Percentiles rank a stretch among this genome's conserved stretches.
phyloP scores from a whole-genome alignment of 2,888 invertebrate genomes.

The Lymantria monacha region DNA sequence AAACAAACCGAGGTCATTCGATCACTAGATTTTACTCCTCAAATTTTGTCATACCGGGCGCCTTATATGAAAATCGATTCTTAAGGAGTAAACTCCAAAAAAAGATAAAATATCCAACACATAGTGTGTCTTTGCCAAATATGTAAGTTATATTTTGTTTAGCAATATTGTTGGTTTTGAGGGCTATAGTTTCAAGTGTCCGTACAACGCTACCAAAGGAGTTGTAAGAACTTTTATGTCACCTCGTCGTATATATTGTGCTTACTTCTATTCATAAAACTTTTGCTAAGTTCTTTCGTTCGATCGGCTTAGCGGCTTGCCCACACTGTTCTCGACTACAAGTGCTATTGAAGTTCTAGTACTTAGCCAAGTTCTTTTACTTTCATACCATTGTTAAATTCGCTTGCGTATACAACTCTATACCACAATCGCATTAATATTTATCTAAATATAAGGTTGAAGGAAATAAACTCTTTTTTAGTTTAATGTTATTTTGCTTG shows the following conservation, averaged over 20 bases:
- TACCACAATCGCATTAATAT: slow-evolving; percentile 18
- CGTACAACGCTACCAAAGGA: slow-evolving; percentile 46
- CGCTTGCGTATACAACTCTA: slow-evolving; percentile 49
- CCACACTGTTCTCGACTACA: slow-evolving; percentile 58
- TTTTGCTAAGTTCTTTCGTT: slow-evolving; percentile 63
- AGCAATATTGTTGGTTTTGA: slow-evolving; percentile 36
- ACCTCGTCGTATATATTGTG: slow-evolving; percentile 58
- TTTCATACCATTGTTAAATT: slow-evolving; percentile 60
- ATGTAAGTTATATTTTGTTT: slow-evolving; percentile 40
- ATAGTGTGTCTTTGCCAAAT: slow-evolving; percentile 30
- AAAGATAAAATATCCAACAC: too few species aligned
- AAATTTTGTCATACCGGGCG: too few species aligned
- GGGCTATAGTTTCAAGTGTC: slow-evolving; percentile 50
- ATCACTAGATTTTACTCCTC: too few species aligned
- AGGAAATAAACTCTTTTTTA: not conserved
- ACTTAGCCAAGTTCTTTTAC: slow-evolving; percentile 56
- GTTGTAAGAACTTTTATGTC: slow-evolving; percentile 60
- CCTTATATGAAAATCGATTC: too few species aligned
- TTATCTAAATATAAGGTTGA: slow-evolving; percentile 10
- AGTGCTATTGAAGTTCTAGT: slow-evolving; percentile 63
- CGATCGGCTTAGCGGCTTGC: slow-evolving; percentile 75
- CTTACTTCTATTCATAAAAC: slow-evolving; percentile 63
- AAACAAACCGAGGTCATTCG: too few species aligned
- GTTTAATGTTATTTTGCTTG: not conserved
- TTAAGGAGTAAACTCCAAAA: too few species aligned